Conservation (phyloP, 2,797 vertebrate genomes). For the Siniperca undulata region DNA sequence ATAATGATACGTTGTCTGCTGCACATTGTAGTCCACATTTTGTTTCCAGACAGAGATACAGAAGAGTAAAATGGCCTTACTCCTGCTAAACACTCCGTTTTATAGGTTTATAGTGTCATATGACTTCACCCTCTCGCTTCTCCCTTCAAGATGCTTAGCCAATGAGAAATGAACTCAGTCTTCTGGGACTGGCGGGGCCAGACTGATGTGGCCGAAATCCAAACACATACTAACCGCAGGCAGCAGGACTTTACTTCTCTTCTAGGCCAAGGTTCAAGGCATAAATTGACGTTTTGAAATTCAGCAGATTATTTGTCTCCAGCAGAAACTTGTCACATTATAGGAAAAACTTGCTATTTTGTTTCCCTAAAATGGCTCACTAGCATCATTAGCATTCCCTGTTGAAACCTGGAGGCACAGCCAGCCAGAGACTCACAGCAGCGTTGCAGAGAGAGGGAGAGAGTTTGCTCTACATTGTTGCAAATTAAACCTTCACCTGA, state of each 20-base stretch:
- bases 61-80: conserved; percentile 48
- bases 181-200: conserved; percentile 62
- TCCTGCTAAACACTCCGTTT: conserved; percentile 63
- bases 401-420: conserved; percentile 33
- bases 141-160: conserved; percentile 70
- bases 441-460: not conserved
- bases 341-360: conserved; percentile 48
- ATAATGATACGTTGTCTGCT: conserved; percentile 47
- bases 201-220: conserved; percentile 76
- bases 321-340: conserved; percentile 61
- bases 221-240: conserved; percentile 67
- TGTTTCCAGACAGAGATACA: conserved; percentile 30
- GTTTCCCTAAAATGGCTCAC: conserved; percentile 37
- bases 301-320: conserved; percentile 52
- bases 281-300: conserved; percentile 59
- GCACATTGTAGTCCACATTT: conserved; percentile 21
- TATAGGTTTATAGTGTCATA: conserved; percentile 67
- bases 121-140: conserved; percentile 76
- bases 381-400: conserved; percentile 50
- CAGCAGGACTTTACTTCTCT: conserved; percentile 50
- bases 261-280: conserved; percentile 56
- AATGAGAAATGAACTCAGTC: conserved; percentile 71
- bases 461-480: conserved; percentile 7
- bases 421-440: not conserved
- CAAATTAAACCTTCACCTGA: conserved; percentile 32